Base-by-base conservation (phyloP, 2,113 vertebrate genomes). In the Euleptes europaea region DNA sequence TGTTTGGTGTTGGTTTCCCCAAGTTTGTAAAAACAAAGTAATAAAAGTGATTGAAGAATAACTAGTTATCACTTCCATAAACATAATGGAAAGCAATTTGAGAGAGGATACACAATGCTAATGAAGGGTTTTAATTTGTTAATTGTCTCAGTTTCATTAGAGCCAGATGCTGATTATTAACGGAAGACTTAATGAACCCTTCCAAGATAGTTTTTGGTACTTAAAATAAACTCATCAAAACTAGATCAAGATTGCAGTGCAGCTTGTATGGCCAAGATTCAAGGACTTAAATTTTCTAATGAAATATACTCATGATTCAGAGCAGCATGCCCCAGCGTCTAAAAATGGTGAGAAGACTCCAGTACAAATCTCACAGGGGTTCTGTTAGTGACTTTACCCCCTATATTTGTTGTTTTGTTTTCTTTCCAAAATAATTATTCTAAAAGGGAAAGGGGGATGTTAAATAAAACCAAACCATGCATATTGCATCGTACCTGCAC, bases 111-210 rank as follows among this genome's bases (percentile, higher is more conserved):
- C 94, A 93, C 88, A 95, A 91, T 92, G 73, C 90, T 95, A 94
- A 95, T 95, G 95, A 93, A 92, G 94, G 82, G 73, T 86, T 94
- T 95, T 95, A 94, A 91, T 96, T 95, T 92, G 88, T 83, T 92
- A 94, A 90, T 96, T 89, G 92, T 93, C 84, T 93, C 17, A 11
- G 65, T 95, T 95, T 95, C 93, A 94, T 96, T 94, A 92, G 91
- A 92, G 89, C 83, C 92, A 94, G 92, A 89, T 95, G 91, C 81
- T 94, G 89, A 93, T 95, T 94, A 90, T 94, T 83, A 90, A 79
- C 82, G 90, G 84, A 94, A 88, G 81, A 92, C 82, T 93, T 94
- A 95, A 91, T 80, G 82, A 93, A 95, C 84, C 54, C 82, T 93
- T 91, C 72, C 70, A 85, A 95, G 86, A 80, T 82, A 81, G 73